These are phyloP conservation scores for Crotalus adamanteus DNA, from an alignment of 2,797 vertebrate genomes.

Conservation along the genomic window DNA sequence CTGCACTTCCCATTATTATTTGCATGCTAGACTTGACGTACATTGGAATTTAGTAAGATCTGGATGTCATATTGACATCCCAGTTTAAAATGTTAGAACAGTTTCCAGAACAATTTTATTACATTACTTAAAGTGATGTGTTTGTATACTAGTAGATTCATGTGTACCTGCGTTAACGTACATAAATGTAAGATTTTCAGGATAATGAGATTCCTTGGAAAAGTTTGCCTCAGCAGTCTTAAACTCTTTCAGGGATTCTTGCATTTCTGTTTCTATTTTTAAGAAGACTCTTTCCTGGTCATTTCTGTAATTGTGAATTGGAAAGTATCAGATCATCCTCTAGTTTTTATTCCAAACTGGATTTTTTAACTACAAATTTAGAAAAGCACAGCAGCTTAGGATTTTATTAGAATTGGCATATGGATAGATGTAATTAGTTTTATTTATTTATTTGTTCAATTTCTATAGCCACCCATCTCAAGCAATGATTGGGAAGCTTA, in stretches of 20 bases:
- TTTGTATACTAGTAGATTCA: constrained; percentile 12
- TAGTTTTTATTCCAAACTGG: not conserved
- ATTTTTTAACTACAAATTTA: not conserved
- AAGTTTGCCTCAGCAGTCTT: not conserved
- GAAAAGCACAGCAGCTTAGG: not conserved
- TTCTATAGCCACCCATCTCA: not conserved
- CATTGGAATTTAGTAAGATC: not conserved
- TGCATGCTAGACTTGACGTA: not conserved
- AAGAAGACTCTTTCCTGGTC: not conserved
- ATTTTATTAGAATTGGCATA: not conserved
- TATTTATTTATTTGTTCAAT: not conserved
- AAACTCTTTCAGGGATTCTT: not conserved
- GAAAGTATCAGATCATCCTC: not conserved
- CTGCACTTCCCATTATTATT: not conserved
- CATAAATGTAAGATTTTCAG: not conserved
- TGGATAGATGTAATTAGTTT: not conserved
- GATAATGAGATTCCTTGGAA: not conserved
- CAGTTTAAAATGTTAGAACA: not conserved
- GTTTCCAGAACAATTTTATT: not conserved
- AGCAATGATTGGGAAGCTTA: not conserved
- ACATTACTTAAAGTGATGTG: not conserved
- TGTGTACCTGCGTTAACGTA: constrained; percentile 3
- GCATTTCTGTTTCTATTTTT: not conserved
- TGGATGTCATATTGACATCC: not conserved
- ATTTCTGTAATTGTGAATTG: not conserved